These are phyloP conservation scores for Okapia johnstoni DNA, from an alignment of 2,113 vertebrate species.

Conservation along the genomic window DNA sequence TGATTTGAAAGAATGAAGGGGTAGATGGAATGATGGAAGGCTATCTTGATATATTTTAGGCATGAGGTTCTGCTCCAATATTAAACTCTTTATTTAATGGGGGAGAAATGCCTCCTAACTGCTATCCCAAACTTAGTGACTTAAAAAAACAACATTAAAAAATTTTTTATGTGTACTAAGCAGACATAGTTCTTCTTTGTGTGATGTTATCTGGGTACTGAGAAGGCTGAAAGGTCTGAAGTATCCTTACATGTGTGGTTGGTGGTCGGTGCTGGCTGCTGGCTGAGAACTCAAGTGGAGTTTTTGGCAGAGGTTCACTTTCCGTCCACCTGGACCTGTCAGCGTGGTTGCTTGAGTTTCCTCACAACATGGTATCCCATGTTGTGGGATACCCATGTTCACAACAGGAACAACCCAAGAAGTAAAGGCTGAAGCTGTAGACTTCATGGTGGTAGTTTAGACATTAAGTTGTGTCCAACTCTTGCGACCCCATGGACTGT, in stretches of 20 bases:
- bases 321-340: background rate
- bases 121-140: background rate
- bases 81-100: background rate
- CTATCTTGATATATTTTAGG: background rate
- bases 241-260: background rate
- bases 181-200: background rate
- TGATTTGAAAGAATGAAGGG: background rate
- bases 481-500: background rate
- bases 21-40: background rate
- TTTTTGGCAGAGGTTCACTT: conserved; percentile 6
- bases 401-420: background rate
- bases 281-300: conserved; percentile 2
- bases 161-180: background rate
- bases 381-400: too few species aligned
- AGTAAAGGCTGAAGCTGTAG: background rate
- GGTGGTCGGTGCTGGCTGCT: conserved; percentile 29
- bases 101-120: background rate
- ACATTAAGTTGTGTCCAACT: background rate
- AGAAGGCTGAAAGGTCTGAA: conserved; percentile 26
- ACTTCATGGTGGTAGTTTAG: background rate
- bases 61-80: background rate
- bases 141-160: background rate
- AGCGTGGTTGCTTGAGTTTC: background rate
- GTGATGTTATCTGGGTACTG: background rate
- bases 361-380: background rate